Base-by-base conservation (phyloP, 1,140 invertebrate genomes). In the Odontomachus brunneus region DNA sequence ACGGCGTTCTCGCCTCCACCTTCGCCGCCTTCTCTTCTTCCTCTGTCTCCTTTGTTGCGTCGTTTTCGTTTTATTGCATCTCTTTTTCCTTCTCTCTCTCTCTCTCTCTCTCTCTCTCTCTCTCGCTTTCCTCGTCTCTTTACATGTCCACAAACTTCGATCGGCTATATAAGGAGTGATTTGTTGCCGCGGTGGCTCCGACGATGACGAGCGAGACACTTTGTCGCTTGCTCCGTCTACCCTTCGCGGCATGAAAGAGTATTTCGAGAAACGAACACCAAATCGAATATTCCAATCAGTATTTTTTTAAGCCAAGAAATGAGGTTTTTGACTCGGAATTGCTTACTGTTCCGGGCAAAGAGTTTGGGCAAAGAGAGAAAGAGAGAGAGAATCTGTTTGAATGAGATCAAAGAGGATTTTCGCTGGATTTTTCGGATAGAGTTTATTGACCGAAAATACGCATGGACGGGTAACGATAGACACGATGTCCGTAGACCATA, bases 81-180 rank as follows among this genome's bases (percentile, higher is more conserved):
- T 80, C 22, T 59, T 3, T 15, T 14, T 26, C 51, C 65, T 29
- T 57, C n/a, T 76, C 29, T 65, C 17, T 29, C 22, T 51, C 2
- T 63, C 24, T 44, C 69, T 33, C 24, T 29, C 24, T 24, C n/a
- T 62, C 15, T 38, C 44, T 57, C 74, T 81, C 49, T 63, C n/a
- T 72, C 80, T 44, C n/a, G 17, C 44, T 63, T 83, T 82, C 17
- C 75, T 62, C 48, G 65, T 75, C n/a, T 86, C 19, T 78, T 11
- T 74, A 49, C 22, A 62, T 84, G 38, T 63, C 7, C 82, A 84
- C 65, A 75, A 88, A 88, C 66, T 76, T 86, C 69, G 87, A 86
- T 86, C 72, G 81, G 26, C 88, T 74, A 76, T 82, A 86, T 86
- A 89, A 86, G 72, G 72, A 89, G 76, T 82, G 81, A 89, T 89